Conservation (phyloP, 30 jellyfish, hydroid and myxozoan species). For the Chrysaora quinquecirrha region DNA sequence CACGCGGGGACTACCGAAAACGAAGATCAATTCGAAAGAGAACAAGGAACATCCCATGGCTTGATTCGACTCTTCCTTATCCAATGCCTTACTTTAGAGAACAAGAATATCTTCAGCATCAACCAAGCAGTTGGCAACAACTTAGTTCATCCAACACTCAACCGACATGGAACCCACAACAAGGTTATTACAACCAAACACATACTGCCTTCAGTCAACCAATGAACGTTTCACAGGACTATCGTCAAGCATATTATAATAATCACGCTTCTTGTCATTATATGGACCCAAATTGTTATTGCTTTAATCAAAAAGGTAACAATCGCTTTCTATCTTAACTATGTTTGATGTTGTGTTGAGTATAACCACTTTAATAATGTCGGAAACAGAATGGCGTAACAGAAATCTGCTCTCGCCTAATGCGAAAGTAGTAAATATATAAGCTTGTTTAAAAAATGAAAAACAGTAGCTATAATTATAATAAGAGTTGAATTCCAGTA, state of each 20-base stretch:
- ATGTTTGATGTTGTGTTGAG: no score
- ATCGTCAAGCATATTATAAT: slow-evolving; percentile 64
- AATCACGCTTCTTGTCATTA: slow-evolving; percentile 80
- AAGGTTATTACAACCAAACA: slow-evolving; percentile 59
- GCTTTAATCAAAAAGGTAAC: slow-evolving; percentile 72
- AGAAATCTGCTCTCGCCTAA: no score
- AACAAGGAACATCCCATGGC: slow-evolving; percentile 76
- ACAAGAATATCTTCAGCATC: slow-evolving; percentile 70
- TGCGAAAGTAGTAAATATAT: no score
- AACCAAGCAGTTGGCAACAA: slow-evolving; percentile 67
- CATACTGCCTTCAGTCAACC: slow-evolving; percentile 54
- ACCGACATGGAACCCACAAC: slow-evolving; percentile 63
- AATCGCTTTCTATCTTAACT: slow-evolving; percentile 40
- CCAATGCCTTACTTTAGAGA: slow-evolving; percentile 84
- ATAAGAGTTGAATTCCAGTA: no score
- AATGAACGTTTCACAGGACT: slow-evolving; percentile 37
- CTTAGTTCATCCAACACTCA: slow-evolving; percentile 49
- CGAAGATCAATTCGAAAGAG: slow-evolving; percentile 78
- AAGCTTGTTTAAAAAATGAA: no score
- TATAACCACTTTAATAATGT: no score
- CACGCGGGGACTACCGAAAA: slow-evolving; percentile 86
- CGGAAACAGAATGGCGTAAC: no score
- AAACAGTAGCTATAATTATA: no score
- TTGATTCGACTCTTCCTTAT: slow-evolving; percentile 73
- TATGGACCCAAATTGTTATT: slow-evolving; percentile 80